A percentile compares a stretch with the other conserved stretches of the same genome.
phyloP scores from a whole-genome alignment of 2,797 vertebrate genomes.

The Sebastes vulpes region DNA sequence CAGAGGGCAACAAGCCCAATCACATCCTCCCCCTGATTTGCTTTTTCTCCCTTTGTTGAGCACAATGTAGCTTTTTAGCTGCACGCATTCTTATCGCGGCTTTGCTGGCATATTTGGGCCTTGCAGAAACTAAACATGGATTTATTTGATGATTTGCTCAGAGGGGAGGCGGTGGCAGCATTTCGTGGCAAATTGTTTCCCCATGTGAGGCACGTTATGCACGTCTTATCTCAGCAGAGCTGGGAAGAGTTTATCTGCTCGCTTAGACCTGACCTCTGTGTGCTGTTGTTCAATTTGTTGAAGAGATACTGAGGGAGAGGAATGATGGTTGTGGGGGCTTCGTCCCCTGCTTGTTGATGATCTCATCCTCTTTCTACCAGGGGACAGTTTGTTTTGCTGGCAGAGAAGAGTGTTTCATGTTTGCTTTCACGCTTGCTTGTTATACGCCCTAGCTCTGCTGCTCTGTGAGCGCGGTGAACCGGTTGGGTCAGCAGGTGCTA shows the following conservation, averaged over 20 bases:
- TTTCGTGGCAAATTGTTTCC: slow-evolving; percentile 43
- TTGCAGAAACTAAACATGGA: slow-evolving; percentile 71
- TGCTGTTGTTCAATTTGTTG: slow-evolving; percentile 39
- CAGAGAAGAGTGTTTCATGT: slow-evolving; percentile 40
- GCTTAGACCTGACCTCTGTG: slow-evolving; percentile 48
- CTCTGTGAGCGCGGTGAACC: slow-evolving; percentile 31
- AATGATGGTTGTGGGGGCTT: slow-evolving; percentile 26
- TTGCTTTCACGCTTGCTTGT: slow-evolving; percentile 54
- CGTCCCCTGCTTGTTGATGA: slow-evolving; percentile 16
- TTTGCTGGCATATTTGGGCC: slow-evolving; percentile 78
- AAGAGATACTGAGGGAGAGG: slow-evolving; percentile 49
- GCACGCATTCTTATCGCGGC: slow-evolving; percentile 63
- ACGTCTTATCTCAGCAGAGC: slow-evolving; percentile 64
- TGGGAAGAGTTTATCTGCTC: slow-evolving; percentile 68
- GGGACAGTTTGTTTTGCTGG: slow-evolving; percentile 46
- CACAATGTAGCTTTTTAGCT: slow-evolving; percentile 84
- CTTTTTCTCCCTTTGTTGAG: slow-evolving; percentile 60
- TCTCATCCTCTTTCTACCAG: slow-evolving; percentile 12
- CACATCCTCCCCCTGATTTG: slow-evolving; percentile 73
- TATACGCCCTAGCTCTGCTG: slow-evolving; percentile 25
- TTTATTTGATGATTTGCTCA: slow-evolving; percentile 60
- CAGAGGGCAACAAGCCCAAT: slow-evolving; percentile 69
- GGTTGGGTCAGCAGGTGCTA: slow-evolving; percentile 58
- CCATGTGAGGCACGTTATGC: slow-evolving; percentile 51
- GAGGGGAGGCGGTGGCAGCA: slow-evolving; percentile 14